Base-by-base conservation (phyloP, 2,797 vertebrate species). In the Anisognathus igniventris region DNA sequence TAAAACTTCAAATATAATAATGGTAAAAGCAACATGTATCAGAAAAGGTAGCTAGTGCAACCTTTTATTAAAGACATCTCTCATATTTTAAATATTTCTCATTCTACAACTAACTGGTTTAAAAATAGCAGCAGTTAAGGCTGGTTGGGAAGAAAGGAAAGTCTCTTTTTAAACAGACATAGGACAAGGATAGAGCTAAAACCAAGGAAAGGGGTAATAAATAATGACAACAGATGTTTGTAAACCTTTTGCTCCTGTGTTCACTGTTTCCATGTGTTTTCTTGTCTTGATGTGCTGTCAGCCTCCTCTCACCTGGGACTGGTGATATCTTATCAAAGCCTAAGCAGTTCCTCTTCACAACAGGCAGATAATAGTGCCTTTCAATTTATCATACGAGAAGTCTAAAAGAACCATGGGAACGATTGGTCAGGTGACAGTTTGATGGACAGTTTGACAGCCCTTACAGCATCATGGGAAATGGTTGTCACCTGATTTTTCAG, bases 251-350 rank as follows among this genome's bases (percentile, higher is more conserved):
- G 97, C 95, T 97, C 96, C 96, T 95, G 90, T 92, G 96, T 97
- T 97, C 95, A 80, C 84, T 98, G 98, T 98, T 98, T 98, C 98
- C 97, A 97, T 96, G 98, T 98, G 98, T 98, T 98, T 98, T 98
- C 98, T 98, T 98, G 98, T 98, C 98, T 98, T 98, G 98, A 99
- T 98, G 98, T 97, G 98, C 98, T 98, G 98, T 99, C 98, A 98
- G 98, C 98, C 96, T 97, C 96, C 97, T 98, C 98, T 99, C 99
- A 99, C 99, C 99, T 99, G 99, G 99, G 99, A 99, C 98, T 97
- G 98, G 98, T 99, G 99, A 99, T 99, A 99, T 98, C 99, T 99
- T 99, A 99, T 99, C 99, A 99, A 99, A 99, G 98, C 98, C 98
- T 97, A 98, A 99, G 98, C 99, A 99, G 99, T 98, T 98, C 98